phyloP scores from a whole-genome alignment of 2,113 vertebrate species.

The Passer montanus region DNA sequence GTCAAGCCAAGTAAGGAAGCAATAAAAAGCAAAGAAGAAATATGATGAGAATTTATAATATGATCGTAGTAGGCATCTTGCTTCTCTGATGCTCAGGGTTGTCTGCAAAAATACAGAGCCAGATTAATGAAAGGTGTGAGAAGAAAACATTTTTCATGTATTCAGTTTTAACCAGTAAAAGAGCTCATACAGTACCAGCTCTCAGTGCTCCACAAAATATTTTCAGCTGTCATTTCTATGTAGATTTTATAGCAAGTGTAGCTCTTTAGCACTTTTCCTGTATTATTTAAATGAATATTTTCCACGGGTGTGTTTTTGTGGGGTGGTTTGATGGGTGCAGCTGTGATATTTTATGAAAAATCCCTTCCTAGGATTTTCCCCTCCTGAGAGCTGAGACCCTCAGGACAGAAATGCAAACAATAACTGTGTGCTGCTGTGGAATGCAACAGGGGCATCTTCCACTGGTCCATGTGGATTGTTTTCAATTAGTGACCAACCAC shows the following conservation, averaged over 20 bases:
- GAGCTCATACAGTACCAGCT: neutral
- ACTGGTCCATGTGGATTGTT: too few relatives aligned
- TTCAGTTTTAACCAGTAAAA: conserved; percentile 13
- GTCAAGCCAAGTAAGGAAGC: conserved; percentile 45
- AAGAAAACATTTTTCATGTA: neutral
- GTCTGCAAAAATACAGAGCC: neutral
- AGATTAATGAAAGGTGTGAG: conserved; percentile 42
- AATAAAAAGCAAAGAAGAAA: conserved; percentile 61
- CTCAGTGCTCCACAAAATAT: neutral
- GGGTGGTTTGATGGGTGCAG: too few relatives aligned
- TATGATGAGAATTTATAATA: conserved; percentile 49
- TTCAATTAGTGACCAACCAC: too few relatives aligned
- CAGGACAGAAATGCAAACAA: too few relatives aligned
- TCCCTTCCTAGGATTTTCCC: too few relatives aligned
- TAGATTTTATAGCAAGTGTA: neutral
- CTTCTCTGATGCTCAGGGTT: conserved; percentile 37
- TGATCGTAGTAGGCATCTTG: conserved; percentile 20
- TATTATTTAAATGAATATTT: neutral
- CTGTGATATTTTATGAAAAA: too few relatives aligned
- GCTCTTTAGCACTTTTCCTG: neutral
- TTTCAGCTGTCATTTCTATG: neutral
- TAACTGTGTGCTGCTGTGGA: too few relatives aligned
- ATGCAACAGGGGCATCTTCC: too few relatives aligned
- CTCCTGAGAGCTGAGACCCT: too few relatives aligned
- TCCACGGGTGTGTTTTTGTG: neutral